Conservation (phyloP, 1,140 invertebrate genomes). For the Chymomyza costata region DNA sequence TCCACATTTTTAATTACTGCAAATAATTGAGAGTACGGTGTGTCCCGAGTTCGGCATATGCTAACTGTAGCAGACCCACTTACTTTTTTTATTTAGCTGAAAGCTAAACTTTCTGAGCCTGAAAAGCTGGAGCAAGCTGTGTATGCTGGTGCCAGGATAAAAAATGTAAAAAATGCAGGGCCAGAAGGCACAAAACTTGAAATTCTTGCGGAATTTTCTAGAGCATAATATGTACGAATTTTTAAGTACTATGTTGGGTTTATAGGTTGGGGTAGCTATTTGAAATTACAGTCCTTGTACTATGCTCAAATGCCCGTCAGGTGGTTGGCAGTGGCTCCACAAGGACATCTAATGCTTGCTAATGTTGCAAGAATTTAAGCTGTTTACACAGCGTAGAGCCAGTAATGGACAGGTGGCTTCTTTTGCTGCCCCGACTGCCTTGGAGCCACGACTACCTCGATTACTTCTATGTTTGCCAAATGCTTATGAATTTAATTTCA, state of each 20-base stretch:
- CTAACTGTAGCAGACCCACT: no score
- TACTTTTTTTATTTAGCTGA: no score
- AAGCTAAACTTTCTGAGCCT: conserved; percentile 7
- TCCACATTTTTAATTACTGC: no score
- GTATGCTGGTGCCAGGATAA: conserved; percentile 12
- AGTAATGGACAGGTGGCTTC: no score
- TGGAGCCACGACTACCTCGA: background rate
- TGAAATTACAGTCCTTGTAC: conserved; percentile 28
- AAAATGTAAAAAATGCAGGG: conserved; percentile 15
- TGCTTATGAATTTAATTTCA: background rate
- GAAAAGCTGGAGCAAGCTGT: conserved; percentile 8
- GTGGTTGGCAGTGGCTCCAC: background rate
- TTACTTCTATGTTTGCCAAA: background rate
- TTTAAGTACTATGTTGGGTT: no score
- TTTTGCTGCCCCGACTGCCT: conserved; percentile 8
- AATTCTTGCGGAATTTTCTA: conserved; percentile 24
- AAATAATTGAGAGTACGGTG: no score
- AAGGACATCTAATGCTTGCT: conserved; percentile 12
- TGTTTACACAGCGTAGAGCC: conserved; percentile 27
- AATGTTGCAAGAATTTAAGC: conserved; percentile 28
- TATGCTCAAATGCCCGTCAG: conserved; percentile 1
- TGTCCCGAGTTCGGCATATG: no score
- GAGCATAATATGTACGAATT: background rate
- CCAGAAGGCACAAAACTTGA: conserved; percentile 25
- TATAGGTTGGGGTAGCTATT: conserved; percentile 2